Percentiles rank a stretch among this genome's conserved stretches.
phyloP scores from a whole-genome alignment of 2,888 invertebrate species.

The Netelia inedita region DNA sequence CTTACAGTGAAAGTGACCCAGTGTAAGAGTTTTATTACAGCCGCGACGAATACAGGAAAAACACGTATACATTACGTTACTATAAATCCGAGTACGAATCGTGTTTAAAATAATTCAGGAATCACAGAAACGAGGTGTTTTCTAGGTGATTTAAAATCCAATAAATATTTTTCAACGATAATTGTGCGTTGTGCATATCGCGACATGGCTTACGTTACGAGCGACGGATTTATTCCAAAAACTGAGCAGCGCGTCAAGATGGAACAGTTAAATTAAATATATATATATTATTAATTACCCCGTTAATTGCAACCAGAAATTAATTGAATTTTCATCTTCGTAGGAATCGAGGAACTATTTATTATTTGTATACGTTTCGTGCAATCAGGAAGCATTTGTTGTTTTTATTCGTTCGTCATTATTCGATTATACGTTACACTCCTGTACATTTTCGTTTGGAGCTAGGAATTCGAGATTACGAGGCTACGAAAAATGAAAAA shows the following conservation, averaged over 20 bases:
- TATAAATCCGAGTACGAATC: background rate
- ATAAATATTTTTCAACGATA: background rate
- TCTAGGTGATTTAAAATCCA: background rate
- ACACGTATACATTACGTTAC: constrained; percentile 8
- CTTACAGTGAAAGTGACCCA: constrained; percentile 76
- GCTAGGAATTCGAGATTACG: background rate
- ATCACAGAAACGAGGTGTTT: background rate
- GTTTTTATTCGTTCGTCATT: background rate
- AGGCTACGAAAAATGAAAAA: background rate
- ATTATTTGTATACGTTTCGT: background rate
- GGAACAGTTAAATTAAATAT: background rate
- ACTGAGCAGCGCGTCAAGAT: background rate
- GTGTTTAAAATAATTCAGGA: background rate
- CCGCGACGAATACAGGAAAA: constrained; percentile 49
- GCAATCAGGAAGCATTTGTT: background rate
- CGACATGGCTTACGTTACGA: background rate
- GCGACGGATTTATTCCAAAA: background rate
- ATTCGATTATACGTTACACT: background rate
- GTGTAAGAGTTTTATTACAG: constrained; percentile 24
- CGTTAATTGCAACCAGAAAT: background rate
- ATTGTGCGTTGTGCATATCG: background rate
- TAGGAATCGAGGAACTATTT: background rate
- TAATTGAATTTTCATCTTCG: background rate
- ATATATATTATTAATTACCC: background rate
- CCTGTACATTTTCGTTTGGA: background rate